Evolutionary conservation across 2,888 invertebrate species (phyloP), one percentile per base, ranked within the genome.

Genomic region (Rhogogaster chlorosoma): DNA sequence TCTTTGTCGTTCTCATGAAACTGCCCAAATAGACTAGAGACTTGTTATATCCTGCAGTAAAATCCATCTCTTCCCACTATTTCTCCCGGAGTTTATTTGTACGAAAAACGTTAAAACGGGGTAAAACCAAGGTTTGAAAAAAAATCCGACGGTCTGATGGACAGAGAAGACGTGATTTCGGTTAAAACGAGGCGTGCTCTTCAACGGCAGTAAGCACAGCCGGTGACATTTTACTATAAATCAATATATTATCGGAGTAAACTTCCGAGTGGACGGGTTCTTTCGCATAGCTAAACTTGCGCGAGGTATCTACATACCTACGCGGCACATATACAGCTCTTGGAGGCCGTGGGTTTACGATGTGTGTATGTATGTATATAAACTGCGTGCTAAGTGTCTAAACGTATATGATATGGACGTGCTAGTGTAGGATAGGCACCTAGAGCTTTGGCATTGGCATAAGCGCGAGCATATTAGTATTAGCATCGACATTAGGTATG

Each of bases 401-500:
- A 80, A 57, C 80, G 80, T 61, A 77, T 77, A 45, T 49, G 6
- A 77, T 77, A 77, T 53, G 32, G 1, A 53, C n/a, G 10, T 73
- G 42, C 22, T 42, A 3, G 12, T 45, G 45, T 45, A 45, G 7
- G 29, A 12, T 67, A 67, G 15, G 18, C 32, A 67, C 29, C 67
- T 67, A 67, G 32, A 67, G 67, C 67, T 67, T 67, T 67, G 67
- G 67, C 67, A 67, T 67, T 67, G 67, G 67, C 67, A 67, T 67
- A 67, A 67, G 67, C 67, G 29, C 49, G 77, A 49, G 49, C 38
- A 22, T 57, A 67, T 83, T 49, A 67, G 67, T 61, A 70, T 67
- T 70, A 67, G 42, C 67, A 83, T 83, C 67, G 83, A 45, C 49
- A 45, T 64, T 83, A 83, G 83, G 83, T 67, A 49, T 57, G 38